Evolutionary conservation across 1,140 invertebrate species (phyloP).

Genomic region (Scaptomyza graminum): DNA sequence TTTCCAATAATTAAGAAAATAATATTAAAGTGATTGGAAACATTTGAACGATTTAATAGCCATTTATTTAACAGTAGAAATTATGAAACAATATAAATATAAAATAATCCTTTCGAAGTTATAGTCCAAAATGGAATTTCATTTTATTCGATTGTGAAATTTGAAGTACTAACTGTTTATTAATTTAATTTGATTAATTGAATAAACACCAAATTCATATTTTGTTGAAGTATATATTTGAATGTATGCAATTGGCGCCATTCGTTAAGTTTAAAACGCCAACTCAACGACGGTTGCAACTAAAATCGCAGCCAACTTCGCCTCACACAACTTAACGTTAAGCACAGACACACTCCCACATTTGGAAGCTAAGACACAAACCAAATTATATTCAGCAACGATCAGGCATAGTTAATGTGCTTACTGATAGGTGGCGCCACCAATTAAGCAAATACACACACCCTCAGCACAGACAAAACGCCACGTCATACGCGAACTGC

Average conservation of each 20-base stretch:
- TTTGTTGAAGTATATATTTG: not conserved
- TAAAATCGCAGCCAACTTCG: conserved; percentile 24
- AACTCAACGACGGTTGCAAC: not conserved
- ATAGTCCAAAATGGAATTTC: too few relatives aligned
- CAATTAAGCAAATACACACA: not conserved
- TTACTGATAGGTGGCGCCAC: conserved; percentile 7
- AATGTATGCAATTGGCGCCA: not conserved
- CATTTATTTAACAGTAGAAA: too few relatives aligned
- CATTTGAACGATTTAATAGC: too few relatives aligned
- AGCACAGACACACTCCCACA: not conserved
- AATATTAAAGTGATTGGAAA: not conserved
- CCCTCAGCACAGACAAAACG: not conserved
- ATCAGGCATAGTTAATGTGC: not conserved
- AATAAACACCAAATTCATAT: not conserved
- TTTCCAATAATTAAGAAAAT: not conserved
- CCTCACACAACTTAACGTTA: not conserved
- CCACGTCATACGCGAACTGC: too few relatives aligned
- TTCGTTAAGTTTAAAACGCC: not conserved
- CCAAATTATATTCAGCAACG: not conserved
- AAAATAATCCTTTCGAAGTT: too few relatives aligned
- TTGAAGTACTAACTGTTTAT: too few relatives aligned
- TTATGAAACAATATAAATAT: too few relatives aligned
- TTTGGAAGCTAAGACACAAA: not conserved
- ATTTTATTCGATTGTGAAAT: too few relatives aligned
- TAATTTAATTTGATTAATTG: too few relatives aligned